Conservation (phyloP, 2,888 invertebrate species). For the Clivina fossor region DNA sequence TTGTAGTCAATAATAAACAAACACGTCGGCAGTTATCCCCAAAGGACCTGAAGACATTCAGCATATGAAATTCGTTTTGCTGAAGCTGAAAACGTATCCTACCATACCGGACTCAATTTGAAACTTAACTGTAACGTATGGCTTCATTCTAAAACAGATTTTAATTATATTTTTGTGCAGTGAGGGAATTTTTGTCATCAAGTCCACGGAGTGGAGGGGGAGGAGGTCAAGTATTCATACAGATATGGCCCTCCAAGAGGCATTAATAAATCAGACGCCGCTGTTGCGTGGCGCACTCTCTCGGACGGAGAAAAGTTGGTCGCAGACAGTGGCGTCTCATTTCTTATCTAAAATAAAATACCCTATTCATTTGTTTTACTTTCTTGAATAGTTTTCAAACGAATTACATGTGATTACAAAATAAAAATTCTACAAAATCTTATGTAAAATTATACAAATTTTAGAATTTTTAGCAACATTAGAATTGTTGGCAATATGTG, state of each 20-base stretch:
- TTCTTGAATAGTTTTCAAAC: no score
- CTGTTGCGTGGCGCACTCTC: slow-evolving; percentile 22
- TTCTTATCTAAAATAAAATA: no score
- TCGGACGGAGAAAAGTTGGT: slow-evolving; percentile 36
- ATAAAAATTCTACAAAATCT: no score
- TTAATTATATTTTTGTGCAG: slow-evolving; percentile 49
- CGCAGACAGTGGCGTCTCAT: slow-evolving; percentile 35
- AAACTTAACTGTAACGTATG: slow-evolving; percentile 49
- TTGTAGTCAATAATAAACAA: slow-evolving; percentile 68
- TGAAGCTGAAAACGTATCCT: no score
- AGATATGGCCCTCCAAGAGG: slow-evolving; percentile 41
- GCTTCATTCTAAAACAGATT: slow-evolving; percentile 50
- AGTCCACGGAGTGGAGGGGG: slow-evolving; percentile 32
- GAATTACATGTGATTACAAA: no score
- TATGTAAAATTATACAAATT: no score
- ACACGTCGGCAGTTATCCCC: no score
- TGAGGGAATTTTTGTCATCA: slow-evolving; percentile 36
- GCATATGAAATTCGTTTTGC: slow-evolving; percentile 40
- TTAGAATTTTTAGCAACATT: no score
- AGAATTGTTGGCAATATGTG: no score
- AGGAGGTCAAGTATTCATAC: slow-evolving; percentile 40
- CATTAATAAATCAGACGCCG: slow-evolving; percentile 43
- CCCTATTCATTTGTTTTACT: no score
- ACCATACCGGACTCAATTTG: slow-evolving; percentile 37
- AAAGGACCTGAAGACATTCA: slow-evolving; percentile 46